Evolutionary conservation across 2,888 invertebrate genomes (phyloP), one percentile per base, ranked within the genome.

Genomic region (Ormyrus thymus): DNA sequence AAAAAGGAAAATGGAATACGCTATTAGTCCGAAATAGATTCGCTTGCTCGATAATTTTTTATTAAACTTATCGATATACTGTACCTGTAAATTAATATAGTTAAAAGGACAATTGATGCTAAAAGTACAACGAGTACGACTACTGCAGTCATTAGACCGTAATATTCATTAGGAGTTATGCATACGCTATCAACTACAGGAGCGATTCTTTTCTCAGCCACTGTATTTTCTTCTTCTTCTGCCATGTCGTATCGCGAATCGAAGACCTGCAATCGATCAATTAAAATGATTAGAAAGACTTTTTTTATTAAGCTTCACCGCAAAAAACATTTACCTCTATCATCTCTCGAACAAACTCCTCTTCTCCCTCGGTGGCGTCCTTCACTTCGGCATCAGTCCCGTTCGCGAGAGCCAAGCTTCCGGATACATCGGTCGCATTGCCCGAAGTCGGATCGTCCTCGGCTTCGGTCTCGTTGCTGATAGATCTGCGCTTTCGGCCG

Each of bases 281-380:
- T 29, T 29, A 29, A 29, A 29, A 29, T 29, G 4, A 29, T 29
- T 29, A 29, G 29, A 29, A 29, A 29, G 0, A 29, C 29, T 4
- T 29, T 29, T 29, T 29, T 29, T 29, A 29, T 29, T 29, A 29
- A 4, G 29, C 0, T 4, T 29, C 4, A 3, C 4, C 0, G 29
- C 29, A 29, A 4, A 29, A 29, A 48, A n/a, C 7, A 59, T 2
- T 83, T 90, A 95, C 96, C 92, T 96, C 96, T 83, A 97, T 96
- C 95, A 97, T 96, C 91, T 96, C 96, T 82, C 96, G 92, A 50
- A 97, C 96, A 88, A 95, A 96, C 87, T 97, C 96, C 11, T 91
- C 91, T 10, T 91, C 91, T 4, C 92, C 92, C 70, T 92, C 92
- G 0, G 73, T 74, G 59, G 81, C 43, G n/a, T 82, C 84, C 8